Percentiles rank a stretch among this genome's conserved stretches.
Conservation (phyloP, 2,113 vertebrate species). For the Poicephalus meyeri region DNA sequence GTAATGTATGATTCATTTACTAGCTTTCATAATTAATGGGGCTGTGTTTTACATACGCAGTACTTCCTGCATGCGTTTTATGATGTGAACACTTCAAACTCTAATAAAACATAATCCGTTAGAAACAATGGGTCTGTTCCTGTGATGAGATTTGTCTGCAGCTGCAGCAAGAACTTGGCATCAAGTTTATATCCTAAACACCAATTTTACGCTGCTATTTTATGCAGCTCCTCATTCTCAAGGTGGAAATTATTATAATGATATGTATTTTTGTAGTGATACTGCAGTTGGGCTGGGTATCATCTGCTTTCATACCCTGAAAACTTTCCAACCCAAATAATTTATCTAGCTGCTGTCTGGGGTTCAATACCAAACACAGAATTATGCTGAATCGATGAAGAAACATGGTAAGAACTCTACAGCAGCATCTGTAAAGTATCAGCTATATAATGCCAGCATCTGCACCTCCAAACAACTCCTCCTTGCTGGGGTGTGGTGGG, state of each 20-base stretch:
- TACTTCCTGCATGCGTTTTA: conserved; percentile 29
- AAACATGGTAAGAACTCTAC: not conserved
- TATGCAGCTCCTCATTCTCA: not conserved
- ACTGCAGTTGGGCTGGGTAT: not conserved
- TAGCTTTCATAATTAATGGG: conserved; percentile 62
- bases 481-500: not conserved
- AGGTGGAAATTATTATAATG: conserved; percentile 10
- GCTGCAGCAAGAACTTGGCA: not conserved
- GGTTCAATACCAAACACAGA: not conserved
- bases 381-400: not conserved
- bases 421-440: not conserved
- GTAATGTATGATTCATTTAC: conserved; percentile 67
- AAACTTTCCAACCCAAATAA: conserved; percentile 20
- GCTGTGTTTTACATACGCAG: conserved; percentile 58
- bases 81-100: conserved; percentile 39
- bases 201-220: not conserved
- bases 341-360: not conserved
- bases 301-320: not conserved
- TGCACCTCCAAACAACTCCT: not conserved
- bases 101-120: conserved; percentile 47
- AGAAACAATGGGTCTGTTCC: conserved; percentile 8
- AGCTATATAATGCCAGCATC: not conserved
- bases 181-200: not conserved
- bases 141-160: not conserved
- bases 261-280: not conserved